Evolutionary conservation across 2,888 invertebrate genomes (phyloP).

Genomic region (Nudaria mundana): DNA sequence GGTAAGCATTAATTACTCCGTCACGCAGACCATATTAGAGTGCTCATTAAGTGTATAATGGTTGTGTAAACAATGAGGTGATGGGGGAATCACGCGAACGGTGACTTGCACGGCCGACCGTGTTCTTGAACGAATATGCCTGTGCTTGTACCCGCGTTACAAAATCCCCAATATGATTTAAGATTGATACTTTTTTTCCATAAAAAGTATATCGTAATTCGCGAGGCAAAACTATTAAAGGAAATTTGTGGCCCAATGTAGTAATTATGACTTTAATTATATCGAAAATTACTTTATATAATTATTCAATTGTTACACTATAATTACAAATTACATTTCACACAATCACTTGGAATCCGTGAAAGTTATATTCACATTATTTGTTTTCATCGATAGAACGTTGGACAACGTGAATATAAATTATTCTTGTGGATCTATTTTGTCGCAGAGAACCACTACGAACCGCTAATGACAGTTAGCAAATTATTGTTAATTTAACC

Average conservation of each 20-base stretch:
- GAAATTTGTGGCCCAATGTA: not conserved
- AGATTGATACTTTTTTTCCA: too few relatives aligned
- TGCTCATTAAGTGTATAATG: slow-evolving; percentile 66
- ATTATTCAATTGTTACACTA: slow-evolving; percentile 3
- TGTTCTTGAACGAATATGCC: slow-evolving; percentile 38
- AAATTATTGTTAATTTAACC: slow-evolving; percentile 38
- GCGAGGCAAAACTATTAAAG: slow-evolving; percentile 2
- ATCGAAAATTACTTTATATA: slow-evolving; percentile 5
- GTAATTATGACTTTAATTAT: slow-evolving; percentile 5
- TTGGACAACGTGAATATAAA: slow-evolving; percentile 1
- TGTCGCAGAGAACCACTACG: slow-evolving; percentile 14
- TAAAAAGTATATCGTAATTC: slow-evolving; percentile 1
- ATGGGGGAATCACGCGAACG: slow-evolving; percentile 69
- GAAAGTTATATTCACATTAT: slow-evolving; percentile 1
- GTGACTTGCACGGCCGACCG: slow-evolving; percentile 52
- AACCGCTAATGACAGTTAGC: slow-evolving; percentile 30
- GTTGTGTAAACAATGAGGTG: slow-evolving; percentile 62
- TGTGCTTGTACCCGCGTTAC: slow-evolving; percentile 44
- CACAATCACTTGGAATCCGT: slow-evolving; percentile 1
- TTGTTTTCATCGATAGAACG: slow-evolving; percentile 3
- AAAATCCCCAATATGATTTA: too few relatives aligned
- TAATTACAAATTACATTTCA: slow-evolving; percentile 7
- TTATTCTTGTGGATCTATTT: slow-evolving; percentile 2
- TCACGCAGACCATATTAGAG: slow-evolving; percentile 57
- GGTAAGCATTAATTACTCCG: slow-evolving; percentile 60